Percentiles rank a stretch among this genome's conserved stretches.
Evolutionary conservation across 2,888 invertebrate species (phyloP).

Genomic region (Dryomyza anilis): DNA sequence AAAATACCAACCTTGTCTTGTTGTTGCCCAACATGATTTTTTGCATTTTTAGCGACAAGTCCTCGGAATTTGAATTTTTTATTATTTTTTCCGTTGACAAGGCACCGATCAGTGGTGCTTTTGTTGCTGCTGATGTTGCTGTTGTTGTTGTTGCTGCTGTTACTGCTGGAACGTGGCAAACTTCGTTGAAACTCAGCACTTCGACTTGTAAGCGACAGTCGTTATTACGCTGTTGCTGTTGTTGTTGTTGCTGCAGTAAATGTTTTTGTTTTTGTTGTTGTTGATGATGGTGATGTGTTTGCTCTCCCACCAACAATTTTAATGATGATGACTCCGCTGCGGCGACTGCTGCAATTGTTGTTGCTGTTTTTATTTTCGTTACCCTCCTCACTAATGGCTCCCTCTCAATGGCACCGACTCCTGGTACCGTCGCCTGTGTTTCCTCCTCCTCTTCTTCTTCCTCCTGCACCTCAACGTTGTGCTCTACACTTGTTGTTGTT

Average conservation of each 20-base stretch:
- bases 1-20: slow-evolving; percentile 49
- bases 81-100: slow-evolving; percentile 29
- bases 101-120: slow-evolving; percentile 20
- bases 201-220: slow-evolving; percentile 24
- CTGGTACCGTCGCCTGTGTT: slow-evolving; percentile 6
- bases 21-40: slow-evolving; percentile 52
- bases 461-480: not conserved
- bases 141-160: slow-evolving; percentile 10
- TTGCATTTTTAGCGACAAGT: slow-evolving; percentile 51
- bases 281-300: not conserved
- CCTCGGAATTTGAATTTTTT: slow-evolving; percentile 45
- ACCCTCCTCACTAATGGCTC: slow-evolving; percentile 31
- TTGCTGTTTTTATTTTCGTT: slow-evolving; percentile 28
- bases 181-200: slow-evolving; percentile 1
- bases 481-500: not conserved
- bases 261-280: slow-evolving; percentile 2
- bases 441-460: not conserved
- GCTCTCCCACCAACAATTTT: slow-evolving; percentile 13
- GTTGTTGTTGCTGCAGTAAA: slow-evolving; percentile 12
- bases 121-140: slow-evolving; percentile 18
- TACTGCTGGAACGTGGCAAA: slow-evolving; percentile 7
- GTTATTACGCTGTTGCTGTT: slow-evolving; percentile 10
- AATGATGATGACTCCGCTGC: not conserved
- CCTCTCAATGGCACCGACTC: slow-evolving; percentile 18
- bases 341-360: slow-evolving; percentile 8